These are phyloP conservation scores for Takifugu flavidus DNA, from an alignment of 2,113 vertebrate species.

Conservation along the genomic window DNA sequence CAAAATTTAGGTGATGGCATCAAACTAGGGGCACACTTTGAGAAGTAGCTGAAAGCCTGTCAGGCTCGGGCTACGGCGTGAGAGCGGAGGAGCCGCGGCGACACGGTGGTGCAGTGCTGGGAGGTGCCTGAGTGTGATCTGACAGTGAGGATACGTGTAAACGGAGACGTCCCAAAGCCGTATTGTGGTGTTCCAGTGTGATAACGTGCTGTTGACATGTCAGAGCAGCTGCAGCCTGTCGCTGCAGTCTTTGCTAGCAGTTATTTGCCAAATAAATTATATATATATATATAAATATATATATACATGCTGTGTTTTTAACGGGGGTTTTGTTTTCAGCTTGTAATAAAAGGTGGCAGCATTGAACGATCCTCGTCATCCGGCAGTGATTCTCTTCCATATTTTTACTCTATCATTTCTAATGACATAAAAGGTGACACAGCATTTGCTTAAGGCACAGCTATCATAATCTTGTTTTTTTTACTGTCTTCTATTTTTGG, in stretches of 20 bases:
- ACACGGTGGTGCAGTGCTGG: slow-evolving; percentile 3
- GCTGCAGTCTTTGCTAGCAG: slow-evolving; percentile 45
- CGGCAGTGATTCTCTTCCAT: neutral
- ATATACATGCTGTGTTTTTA: slow-evolving; percentile 49
- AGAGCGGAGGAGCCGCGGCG: neutral
- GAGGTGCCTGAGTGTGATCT: slow-evolving; percentile 28
- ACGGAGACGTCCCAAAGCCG: slow-evolving; percentile 50
- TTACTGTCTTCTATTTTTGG: slow-evolving; percentile 11
- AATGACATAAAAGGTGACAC: too few species aligned
- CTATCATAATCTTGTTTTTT: neutral
- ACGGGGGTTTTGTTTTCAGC: slow-evolving; percentile 48
- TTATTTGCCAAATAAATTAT: slow-evolving; percentile 55
- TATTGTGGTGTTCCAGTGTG: slow-evolving; percentile 51
- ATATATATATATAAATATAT: too few species aligned
- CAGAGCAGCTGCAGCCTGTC: slow-evolving; percentile 37
- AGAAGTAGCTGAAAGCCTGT: slow-evolving; percentile 1
- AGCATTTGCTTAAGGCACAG: too few species aligned
- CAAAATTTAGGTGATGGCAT: slow-evolving; percentile 19
- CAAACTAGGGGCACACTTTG: neutral
- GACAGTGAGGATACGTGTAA: slow-evolving; percentile 50
- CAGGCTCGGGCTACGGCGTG: neutral
- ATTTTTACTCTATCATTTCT: too few species aligned
- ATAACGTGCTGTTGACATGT: slow-evolving; percentile 57
- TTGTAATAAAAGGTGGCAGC: neutral
- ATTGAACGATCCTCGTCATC: neutral